Evolutionary conservation across 2,113 vertebrate genomes (phyloP).

Genomic region (Hippocampus abdominalis): DNA sequence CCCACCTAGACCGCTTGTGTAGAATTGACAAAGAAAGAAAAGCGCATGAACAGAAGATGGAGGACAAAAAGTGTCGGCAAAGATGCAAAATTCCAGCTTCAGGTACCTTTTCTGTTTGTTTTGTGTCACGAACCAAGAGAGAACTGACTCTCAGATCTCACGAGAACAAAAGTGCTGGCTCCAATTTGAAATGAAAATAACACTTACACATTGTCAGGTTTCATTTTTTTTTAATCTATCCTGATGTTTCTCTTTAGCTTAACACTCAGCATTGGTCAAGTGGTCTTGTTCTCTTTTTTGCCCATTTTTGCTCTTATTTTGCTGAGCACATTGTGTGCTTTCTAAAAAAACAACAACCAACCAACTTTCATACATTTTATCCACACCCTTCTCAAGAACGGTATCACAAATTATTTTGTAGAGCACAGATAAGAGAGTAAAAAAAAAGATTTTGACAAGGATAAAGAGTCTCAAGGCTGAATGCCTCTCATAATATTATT

Average conservation of each 20-base stretch:
- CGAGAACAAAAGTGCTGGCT: too few species aligned
- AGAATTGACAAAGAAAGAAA: conserved; percentile 99
- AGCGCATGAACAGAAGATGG: conserved; percentile 97
- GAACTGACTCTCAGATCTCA: not conserved
- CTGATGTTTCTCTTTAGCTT: too few species aligned
- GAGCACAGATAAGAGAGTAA: not conserved
- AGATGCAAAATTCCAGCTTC: conserved; percentile 99
- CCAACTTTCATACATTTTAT: conserved; percentile 6
- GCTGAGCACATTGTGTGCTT: conserved; percentile 5
- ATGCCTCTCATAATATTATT: not conserved
- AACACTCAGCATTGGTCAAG: not conserved
- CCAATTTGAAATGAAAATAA: too few species aligned
- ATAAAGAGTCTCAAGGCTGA: not conserved
- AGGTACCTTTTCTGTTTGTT: conserved; percentile 77
- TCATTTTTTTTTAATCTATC: too few species aligned
- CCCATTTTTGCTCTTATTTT: conserved; percentile 21
- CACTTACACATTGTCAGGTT: too few species aligned
- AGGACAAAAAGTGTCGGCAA: conserved; percentile 99
- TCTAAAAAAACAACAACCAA: not conserved
- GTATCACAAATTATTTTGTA: not conserved
- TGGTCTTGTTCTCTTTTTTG: not conserved
- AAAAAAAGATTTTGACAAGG: not conserved
- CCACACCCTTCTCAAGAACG: not conserved
- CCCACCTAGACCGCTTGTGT: conserved; percentile 94
- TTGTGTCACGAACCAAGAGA: conserved; percentile 11